Evolutionary conservation across 2,888 invertebrate genomes (phyloP), one percentile per base, ranked within the genome.

Genomic region (Temnothorax rugatulus): DNA sequence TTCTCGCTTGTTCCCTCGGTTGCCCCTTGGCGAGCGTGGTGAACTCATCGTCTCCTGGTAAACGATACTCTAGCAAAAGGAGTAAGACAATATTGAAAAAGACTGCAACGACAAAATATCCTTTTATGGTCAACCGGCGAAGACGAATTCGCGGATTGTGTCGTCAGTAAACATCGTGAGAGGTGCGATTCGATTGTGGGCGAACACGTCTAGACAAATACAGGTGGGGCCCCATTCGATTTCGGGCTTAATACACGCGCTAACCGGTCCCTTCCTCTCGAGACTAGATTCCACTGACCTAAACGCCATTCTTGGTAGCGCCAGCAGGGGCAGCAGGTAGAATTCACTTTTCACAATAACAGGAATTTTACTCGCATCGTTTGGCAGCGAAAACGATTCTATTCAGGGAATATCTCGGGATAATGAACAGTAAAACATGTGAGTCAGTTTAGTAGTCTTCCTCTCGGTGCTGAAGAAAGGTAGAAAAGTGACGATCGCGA

Each of bases 101-200:
- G 34, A 21, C 25, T 25, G 29, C 54, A 59, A 47, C n/a, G 79
- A 59, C 25, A 18, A 69, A 77, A 81, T 21, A 13, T 34, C 79
- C 73, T 47, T 81, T 47, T 47, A 73, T 5, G 79, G 57, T n/a
- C 21, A 81, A 81, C 13, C 2, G 11, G 11, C 34, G 47, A 41
- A 3, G 69, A 69, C 52, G 41, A 66, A 68, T 69, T 81, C 5
- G 79, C 79, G 69, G 57, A 54, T 69, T n/a, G 44, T n/a, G 18
- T 0, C 71, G 57, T 44, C 47, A 8, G 44, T 52, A 21, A 57
- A 59, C 47, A 25, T 18, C 34, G 13, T 44, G 25, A 41, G 29
- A 77, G 44, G 41, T 68, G 44, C 29, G 54, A 69, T 44, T 57
- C 73, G 34, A 59, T 81, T 61, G 79, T 81, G 73, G 79, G 79